Evolutionary conservation across 2,113 vertebrate genomes (phyloP).

Genomic region (Lepidothrix coronata): DNA sequence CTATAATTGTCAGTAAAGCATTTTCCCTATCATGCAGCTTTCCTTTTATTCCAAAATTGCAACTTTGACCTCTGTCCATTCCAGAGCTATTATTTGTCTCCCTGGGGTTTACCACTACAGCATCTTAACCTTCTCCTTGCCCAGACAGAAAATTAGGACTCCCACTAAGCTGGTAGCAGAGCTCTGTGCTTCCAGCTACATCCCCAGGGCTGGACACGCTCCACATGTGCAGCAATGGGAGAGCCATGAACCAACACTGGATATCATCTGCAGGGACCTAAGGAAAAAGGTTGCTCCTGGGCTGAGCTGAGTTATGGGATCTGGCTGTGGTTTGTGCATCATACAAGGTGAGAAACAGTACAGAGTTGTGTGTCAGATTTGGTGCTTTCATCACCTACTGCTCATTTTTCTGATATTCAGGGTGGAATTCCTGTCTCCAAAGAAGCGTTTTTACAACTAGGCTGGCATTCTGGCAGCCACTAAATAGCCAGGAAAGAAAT

Average conservation of each 20-base stretch:
- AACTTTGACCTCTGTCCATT: not conserved
- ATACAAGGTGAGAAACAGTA: not conserved
- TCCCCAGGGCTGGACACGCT: accelerated
- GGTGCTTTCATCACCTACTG: not conserved
- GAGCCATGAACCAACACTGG: not conserved
- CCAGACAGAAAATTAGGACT: not conserved
- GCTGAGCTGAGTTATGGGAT: not conserved
- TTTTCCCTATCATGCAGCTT: not conserved
- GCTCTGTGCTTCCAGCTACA: not conserved
- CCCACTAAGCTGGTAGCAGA: not conserved
- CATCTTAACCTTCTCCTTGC: not conserved
- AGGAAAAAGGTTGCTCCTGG: not conserved
- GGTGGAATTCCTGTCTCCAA: not conserved
- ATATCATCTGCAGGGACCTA: not conserved
- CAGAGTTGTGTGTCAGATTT: not conserved
- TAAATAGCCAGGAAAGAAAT: not conserved
- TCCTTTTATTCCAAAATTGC: not conserved
- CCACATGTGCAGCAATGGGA: not conserved
- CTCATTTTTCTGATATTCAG: not conserved
- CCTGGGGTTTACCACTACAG: not conserved
- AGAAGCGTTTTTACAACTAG: not conserved
- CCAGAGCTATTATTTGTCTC: not conserved
- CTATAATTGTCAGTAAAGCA: not conserved
- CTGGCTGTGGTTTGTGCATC: not conserved
- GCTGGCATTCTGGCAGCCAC: not conserved